phyloP scores from a whole-genome alignment of 2,797 vertebrate species.

The Argyrosomus regius region DNA sequence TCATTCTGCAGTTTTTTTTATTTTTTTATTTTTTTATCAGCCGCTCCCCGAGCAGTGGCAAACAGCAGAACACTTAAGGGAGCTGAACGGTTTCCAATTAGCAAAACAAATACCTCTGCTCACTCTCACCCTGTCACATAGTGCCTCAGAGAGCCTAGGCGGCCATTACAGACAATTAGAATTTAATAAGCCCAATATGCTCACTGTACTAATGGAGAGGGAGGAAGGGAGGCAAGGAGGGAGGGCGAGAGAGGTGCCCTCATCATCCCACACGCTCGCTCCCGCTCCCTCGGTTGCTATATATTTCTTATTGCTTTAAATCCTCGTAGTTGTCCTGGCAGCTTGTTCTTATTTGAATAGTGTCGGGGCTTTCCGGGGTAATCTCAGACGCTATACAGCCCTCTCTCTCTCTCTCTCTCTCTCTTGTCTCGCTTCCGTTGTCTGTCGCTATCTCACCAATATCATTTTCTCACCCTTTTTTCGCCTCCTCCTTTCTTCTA shows the following conservation, averaged over 20 bases:
- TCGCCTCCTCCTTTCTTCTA: constrained; percentile 29
- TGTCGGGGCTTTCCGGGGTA: constrained; percentile 67
- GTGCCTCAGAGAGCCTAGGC: constrained; percentile 77
- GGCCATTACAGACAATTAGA: constrained; percentile 85
- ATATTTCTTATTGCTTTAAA: constrained; percentile 74
- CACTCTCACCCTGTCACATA: constrained; percentile 74
- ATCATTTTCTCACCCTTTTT: constrained; percentile 56
- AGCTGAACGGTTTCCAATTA: constrained; percentile 84
- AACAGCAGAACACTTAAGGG: constrained; percentile 78
- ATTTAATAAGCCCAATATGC: constrained; percentile 87
- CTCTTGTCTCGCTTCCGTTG: neutral
- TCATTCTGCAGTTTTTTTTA: neutral
- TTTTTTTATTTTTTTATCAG: constrained; percentile 51
- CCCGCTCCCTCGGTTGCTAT: constrained; percentile 48
- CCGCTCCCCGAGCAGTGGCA: constrained; percentile 58
- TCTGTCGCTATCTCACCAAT: constrained; percentile 35
- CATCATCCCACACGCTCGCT: constrained; percentile 54
- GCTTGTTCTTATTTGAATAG: constrained; percentile 72
- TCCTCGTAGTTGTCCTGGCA: constrained; percentile 73
- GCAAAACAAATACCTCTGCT: constrained; percentile 83
- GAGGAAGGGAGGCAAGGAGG: constrained; percentile 56
- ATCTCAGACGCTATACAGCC: constrained; percentile 36
- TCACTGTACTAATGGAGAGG: constrained; percentile 79
- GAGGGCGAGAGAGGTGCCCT: constrained; percentile 58
- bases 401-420: neutral